phyloP scores from a whole-genome alignment of 2,797 vertebrate species.

The Thamnophis elegans region DNA sequence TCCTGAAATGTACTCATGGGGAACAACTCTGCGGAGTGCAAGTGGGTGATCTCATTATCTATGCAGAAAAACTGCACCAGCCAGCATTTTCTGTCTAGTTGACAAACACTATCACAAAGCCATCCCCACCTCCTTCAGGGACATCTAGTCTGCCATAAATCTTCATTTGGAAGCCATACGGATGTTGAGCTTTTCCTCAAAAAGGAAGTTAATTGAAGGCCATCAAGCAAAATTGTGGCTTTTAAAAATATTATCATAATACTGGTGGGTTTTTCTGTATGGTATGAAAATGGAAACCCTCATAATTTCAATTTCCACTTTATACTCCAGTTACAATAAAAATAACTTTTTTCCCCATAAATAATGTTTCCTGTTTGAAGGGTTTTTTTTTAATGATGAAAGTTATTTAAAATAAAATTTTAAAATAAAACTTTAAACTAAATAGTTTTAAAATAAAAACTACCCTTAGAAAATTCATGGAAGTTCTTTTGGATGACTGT shows the following conservation, averaged over 20 bases:
- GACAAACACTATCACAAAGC: not conserved
- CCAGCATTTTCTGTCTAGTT: not conserved
- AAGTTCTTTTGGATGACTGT: not conserved
- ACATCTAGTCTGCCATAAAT: not conserved
- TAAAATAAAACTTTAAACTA: no score
- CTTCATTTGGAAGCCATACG: not conserved
- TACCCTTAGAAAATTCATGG: not conserved
- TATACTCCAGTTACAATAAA: not conserved
- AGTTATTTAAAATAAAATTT: not conserved
- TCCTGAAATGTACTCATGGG: not conserved
- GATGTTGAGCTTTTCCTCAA: not conserved
- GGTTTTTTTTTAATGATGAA: not conserved
- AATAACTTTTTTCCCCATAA: not conserved
- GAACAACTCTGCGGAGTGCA: not conserved
- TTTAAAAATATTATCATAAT: not conserved
- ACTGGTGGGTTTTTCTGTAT: not conserved
- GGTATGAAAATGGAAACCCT: not conserved
- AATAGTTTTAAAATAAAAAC: not conserved
- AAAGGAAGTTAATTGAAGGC: not conserved
- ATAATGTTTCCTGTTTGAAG: not conserved
- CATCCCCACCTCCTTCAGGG: not conserved
- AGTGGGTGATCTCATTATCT: not conserved
- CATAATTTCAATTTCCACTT: not conserved
- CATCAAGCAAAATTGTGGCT: not conserved
- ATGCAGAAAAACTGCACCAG: not conserved